A percentile compares a stretch with the other conserved stretches of the same genome.
These are phyloP conservation scores for Habrosyne pyritoides DNA, from an alignment of 2,888 invertebrate genomes.

Conservation along the genomic window DNA sequence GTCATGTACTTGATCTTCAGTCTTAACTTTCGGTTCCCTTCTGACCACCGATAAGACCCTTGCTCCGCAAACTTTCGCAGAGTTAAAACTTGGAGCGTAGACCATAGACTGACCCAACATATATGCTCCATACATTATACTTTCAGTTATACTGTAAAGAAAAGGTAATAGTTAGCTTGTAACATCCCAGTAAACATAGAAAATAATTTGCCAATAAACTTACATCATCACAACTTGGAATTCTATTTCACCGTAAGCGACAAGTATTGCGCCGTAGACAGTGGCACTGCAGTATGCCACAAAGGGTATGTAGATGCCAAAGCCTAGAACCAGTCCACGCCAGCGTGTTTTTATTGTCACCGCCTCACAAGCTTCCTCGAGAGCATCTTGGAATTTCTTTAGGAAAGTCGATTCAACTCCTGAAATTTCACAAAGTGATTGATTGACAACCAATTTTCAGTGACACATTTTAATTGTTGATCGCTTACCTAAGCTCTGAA, in stretches of 20 bases:
- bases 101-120: slow-evolving; percentile 91
- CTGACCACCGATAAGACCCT: slow-evolving; percentile 63
- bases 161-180: background rate
- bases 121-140: slow-evolving; percentile 90
- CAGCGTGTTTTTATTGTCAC: slow-evolving; percentile 84
- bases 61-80: slow-evolving; percentile 82
- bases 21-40: slow-evolving; percentile 61
- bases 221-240: slow-evolving; percentile 88
- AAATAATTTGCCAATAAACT: slow-evolving; percentile 37
- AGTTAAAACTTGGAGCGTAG: slow-evolving; percentile 89
- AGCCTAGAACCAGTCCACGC: slow-evolving; percentile 87
- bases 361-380: slow-evolving; percentile 77
- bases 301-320: slow-evolving; percentile 88
- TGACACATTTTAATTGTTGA: no score
- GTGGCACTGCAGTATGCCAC: slow-evolving; percentile 87
- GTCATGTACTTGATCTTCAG: slow-evolving; percentile 60
- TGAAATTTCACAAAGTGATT: slow-evolving; percentile 29
- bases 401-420: slow-evolving; percentile 83
- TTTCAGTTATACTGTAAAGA: slow-evolving; percentile 86
- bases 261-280: slow-evolving; percentile 87
- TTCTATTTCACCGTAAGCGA: slow-evolving; percentile 83
- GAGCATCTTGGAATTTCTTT: slow-evolving; percentile 77
- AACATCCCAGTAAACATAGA: background rate
- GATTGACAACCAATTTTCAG: no score
- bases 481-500: slow-evolving; percentile 85